Conservation (phyloP, 2,113 vertebrate genomes). For the Urocolius indicus region DNA sequence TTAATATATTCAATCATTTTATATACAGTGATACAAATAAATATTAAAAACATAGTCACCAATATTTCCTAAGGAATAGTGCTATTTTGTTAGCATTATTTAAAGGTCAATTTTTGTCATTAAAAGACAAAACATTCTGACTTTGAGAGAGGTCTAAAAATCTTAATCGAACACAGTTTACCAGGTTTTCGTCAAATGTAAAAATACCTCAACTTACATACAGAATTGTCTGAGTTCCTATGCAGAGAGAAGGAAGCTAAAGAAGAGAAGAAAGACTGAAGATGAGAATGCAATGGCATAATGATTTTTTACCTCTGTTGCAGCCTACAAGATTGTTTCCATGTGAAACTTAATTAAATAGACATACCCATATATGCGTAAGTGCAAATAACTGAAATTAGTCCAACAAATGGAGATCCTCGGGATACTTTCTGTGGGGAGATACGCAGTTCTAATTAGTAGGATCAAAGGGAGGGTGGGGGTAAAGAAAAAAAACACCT, state of each 20-base stretch:
- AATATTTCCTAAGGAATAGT: conserved; percentile 4
- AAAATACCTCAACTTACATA: not conserved
- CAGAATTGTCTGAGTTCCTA: not conserved
- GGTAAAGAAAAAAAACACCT: not conserved
- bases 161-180: not conserved
- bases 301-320: not conserved
- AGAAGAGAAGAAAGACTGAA: not conserved
- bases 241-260: not conserved
- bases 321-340: not conserved
- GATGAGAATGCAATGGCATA: accelerated
- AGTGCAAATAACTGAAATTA: not conserved
- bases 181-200: not conserved
- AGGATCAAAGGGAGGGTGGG: not conserved
- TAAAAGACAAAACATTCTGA: not conserved
- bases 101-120: not conserved
- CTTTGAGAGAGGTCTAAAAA: not conserved
- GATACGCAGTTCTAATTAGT: not conserved
- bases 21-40: not conserved
- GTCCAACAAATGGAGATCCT: not conserved
- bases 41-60: not conserved
- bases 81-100: not conserved
- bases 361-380: not conserved
- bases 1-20: conserved; percentile 20
- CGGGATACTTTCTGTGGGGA: not conserved
- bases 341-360: not conserved